A percentile compares a stretch with the other conserved stretches of the same genome.
phyloP scores from a whole-genome alignment of 1,140 invertebrate species.

The Pteromalus puparum region DNA sequence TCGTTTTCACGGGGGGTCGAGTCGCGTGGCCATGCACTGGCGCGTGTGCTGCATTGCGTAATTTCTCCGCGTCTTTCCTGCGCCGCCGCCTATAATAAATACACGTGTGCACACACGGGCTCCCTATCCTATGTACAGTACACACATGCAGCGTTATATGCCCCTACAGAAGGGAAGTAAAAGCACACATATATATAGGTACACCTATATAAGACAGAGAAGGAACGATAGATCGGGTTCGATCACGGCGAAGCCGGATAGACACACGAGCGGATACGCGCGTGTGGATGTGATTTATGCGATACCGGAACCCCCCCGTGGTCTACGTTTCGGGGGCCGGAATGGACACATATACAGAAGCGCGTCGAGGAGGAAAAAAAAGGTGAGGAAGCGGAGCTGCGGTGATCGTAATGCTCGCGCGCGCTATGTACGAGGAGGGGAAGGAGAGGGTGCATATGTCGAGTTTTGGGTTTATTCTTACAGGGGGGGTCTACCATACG shows the following conservation, averaged over 20 bases:
- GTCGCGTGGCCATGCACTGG: slow-evolving; percentile 44
- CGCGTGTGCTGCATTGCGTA: slow-evolving; percentile 61
- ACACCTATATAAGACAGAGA: slow-evolving; percentile 39
- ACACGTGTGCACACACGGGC: slow-evolving; percentile 49
- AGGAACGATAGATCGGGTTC: slow-evolving; percentile 39
- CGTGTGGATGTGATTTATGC: slow-evolving; percentile 70
- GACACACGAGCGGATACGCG: slow-evolving; percentile 61
- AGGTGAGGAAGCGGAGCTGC: background rate
- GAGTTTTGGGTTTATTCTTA: background rate
- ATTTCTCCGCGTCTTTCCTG: slow-evolving; percentile 53
- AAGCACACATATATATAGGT: background rate
- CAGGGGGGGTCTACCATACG: background rate
- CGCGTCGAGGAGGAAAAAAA: background rate
- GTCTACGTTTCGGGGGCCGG: slow-evolving; percentile 5
- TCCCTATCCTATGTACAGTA: background rate
- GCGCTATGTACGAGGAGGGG: too few relatives aligned
- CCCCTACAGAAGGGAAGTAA: background rate
- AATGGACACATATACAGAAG: background rate
- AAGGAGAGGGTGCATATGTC: slow-evolving; percentile 26
- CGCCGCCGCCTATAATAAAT: background rate
- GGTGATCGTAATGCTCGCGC: background rate
- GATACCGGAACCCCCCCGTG: slow-evolving; percentile 65
- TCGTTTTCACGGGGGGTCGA: slow-evolving; percentile 31
- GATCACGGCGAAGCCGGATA: slow-evolving; percentile 62
- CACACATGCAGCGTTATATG: too few relatives aligned